Percentiles rank a stretch among this genome's conserved stretches.
phyloP scores from a whole-genome alignment of 1,140 invertebrate species.

The Sitobion miscanthi region DNA sequence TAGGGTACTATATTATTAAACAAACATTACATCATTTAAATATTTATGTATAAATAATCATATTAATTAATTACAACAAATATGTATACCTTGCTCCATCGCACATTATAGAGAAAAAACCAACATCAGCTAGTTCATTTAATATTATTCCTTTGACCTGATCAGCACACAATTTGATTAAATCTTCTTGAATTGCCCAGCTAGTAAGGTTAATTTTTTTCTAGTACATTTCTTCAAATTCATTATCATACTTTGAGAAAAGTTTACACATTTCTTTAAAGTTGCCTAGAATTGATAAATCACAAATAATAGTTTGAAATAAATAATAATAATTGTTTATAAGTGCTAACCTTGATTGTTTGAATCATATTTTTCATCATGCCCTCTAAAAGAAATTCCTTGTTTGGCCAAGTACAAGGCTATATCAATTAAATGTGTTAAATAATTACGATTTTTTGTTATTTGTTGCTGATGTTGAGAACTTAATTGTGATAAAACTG shows the following conservation, averaged over 20 bases:
- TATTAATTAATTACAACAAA: too few relatives aligned
- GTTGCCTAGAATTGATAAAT: not conserved
- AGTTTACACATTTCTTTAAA: not conserved
- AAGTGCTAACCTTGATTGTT: not conserved
- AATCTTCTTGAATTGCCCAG: not conserved
- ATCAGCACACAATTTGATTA: too few relatives aligned
- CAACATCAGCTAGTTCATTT: too few relatives aligned
- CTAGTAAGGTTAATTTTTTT: not conserved
- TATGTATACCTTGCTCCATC: too few relatives aligned
- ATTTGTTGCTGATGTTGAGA: too few relatives aligned
- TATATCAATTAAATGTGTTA: constrained; percentile 3
- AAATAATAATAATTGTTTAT: not conserved
- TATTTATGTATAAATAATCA: not conserved
- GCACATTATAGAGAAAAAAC: too few relatives aligned
- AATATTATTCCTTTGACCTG: too few relatives aligned
- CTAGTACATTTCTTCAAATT: not conserved
- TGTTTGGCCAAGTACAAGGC: not conserved
- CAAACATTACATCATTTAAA: not conserved
- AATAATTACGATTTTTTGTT: not conserved
- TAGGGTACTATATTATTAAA: not conserved
- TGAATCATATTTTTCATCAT: not conserved
- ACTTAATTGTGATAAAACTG: not conserved
- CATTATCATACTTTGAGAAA: not conserved
- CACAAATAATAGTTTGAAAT: not conserved
- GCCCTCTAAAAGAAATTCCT: not conserved